A percentile compares a stretch with the other conserved stretches of the same genome.
These are phyloP conservation scores for Sceliomorpha sp. DNA, from an alignment of 2,888 invertebrate species.

Conservation along the genomic window DNA sequence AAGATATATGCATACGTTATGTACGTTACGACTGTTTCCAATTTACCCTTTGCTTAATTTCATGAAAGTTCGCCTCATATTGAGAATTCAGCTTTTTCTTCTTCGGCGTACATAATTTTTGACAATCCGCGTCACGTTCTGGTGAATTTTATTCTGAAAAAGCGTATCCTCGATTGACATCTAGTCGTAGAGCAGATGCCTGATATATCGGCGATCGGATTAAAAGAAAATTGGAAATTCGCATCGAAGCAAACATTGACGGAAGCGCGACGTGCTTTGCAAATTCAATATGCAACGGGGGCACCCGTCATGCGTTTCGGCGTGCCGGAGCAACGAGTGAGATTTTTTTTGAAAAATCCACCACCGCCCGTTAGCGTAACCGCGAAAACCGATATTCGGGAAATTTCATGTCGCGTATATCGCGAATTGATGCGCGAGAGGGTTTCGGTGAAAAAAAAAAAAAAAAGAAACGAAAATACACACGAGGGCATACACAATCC, in stretches of 20 bases:
- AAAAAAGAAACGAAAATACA: slow-evolving; percentile 44
- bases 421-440: slow-evolving; percentile 56
- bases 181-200: slow-evolving; percentile 22
- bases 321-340: slow-evolving; percentile 46
- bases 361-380: slow-evolving; percentile 47
- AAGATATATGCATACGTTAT: too few species aligned
- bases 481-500: slow-evolving; percentile 61
- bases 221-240: slow-evolving; percentile 43
- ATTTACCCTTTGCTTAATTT: too few species aligned
- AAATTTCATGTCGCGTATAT: slow-evolving; percentile 52
- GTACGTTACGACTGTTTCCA: too few species aligned
- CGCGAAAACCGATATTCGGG: slow-evolving; percentile 65
- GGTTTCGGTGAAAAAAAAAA: slow-evolving; percentile 37
- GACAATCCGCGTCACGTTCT: slow-evolving; percentile 28
- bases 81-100: not conserved
- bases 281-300: slow-evolving; percentile 55
- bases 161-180: slow-evolving; percentile 28
- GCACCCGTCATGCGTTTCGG: slow-evolving; percentile 47
- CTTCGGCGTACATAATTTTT: slow-evolving; percentile 16
- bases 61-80: too few species aligned
- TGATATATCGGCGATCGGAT: slow-evolving; percentile 38
- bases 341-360: slow-evolving; percentile 52
- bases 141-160: slow-evolving; percentile 39
- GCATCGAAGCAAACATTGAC: slow-evolving; percentile 51
- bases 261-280: slow-evolving; percentile 51